Base-by-base conservation (phyloP, 2,888 invertebrate genomes). In the Brenthis hecate region DNA sequence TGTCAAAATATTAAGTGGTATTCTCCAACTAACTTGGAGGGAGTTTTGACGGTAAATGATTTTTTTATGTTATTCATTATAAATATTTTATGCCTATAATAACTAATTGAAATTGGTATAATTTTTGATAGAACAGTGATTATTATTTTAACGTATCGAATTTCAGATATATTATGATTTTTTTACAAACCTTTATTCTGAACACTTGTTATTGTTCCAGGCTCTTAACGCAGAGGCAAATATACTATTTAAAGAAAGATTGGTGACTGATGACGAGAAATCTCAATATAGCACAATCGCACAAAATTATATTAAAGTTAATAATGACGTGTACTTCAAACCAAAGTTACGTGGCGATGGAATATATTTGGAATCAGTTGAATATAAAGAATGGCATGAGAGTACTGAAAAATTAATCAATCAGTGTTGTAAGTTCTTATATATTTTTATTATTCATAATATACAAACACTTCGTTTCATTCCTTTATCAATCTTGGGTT, bases 191-290 rank as follows among this genome's bases (percentile, higher is more conserved):
- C 36, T 43, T 43, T 43, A 14, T 14, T 3, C 6, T 32, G n/a
- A 32, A 23, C 8, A 32, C 13, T 19, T 6, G 36, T 68, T 73
- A 69, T 68, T 69, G 50, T 81, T 72, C 48, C 83, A 97, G 95
- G 95, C 96, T 3, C 92, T 97, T 75, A 89, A 94, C 47, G 95
- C 97, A 76, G 98, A 98, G 93, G 95, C 96, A 1, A 89, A 94
- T 68, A 91, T 95, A 70, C 93, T 96, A 80, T 98, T 98, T 85
- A 93, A 94, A 74, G 96, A 97, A 81, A 94, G 96, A 75, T 88
- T 98, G 28, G 94, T 95, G 1, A 94, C 93, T 23, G 91, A 93
- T 6, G 94, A 95, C 32, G 96, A 97, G 72, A 94, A 94, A 68
- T 84, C 87, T n/a, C 93, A 94, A 78, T 96, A 96, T 79, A 94